A percentile compares a stretch with the other conserved stretches of the same genome.
phyloP scores from a whole-genome alignment of 1,140 invertebrate genomes.

The Brachionus paranguensis region DNA sequence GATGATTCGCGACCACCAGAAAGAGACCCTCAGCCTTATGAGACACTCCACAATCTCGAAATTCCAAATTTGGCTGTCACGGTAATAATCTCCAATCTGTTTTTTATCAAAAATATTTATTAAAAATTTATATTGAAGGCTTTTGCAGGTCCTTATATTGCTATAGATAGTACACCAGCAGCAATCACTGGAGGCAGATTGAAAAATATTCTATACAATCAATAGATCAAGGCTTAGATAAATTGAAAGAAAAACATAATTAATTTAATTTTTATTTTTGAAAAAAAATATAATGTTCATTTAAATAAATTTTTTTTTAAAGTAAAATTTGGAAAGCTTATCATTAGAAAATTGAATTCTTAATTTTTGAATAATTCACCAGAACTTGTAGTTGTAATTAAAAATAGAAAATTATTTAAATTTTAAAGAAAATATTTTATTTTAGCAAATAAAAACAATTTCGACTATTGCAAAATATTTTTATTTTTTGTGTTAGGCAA shows the following conservation, averaged over 20 bases:
- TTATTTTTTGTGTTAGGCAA: too few relatives aligned
- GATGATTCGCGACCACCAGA: conserved; percentile 47
- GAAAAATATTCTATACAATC: conserved; percentile 40
- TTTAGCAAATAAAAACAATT: too few relatives aligned
- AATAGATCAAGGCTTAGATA: not conserved
- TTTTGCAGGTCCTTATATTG: conserved; percentile 47
- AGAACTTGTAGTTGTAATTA: too few relatives aligned
- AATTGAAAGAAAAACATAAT: not conserved
- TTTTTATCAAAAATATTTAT: not conserved
- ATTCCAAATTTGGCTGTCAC: conserved; percentile 41
- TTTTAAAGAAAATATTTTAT: too few relatives aligned
- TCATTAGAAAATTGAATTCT: too few relatives aligned
- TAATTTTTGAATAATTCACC: too few relatives aligned
- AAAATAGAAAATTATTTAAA: too few relatives aligned
- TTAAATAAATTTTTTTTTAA: too few relatives aligned
- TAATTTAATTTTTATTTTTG: not conserved
- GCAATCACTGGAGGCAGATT: conserved; percentile 47
- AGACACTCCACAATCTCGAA: conserved; percentile 41
- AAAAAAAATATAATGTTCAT: not conserved
- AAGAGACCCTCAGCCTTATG: conserved; percentile 24
- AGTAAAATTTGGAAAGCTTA: too few relatives aligned
- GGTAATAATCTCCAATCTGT: conserved; percentile 21
- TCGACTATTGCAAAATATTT: too few relatives aligned
- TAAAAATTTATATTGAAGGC: conserved; percentile 41
- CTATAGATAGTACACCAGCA: conserved; percentile 47